Evolutionary conservation across 1,140 invertebrate species (phyloP).

Genomic region (Saccostrea glomerata): DNA sequence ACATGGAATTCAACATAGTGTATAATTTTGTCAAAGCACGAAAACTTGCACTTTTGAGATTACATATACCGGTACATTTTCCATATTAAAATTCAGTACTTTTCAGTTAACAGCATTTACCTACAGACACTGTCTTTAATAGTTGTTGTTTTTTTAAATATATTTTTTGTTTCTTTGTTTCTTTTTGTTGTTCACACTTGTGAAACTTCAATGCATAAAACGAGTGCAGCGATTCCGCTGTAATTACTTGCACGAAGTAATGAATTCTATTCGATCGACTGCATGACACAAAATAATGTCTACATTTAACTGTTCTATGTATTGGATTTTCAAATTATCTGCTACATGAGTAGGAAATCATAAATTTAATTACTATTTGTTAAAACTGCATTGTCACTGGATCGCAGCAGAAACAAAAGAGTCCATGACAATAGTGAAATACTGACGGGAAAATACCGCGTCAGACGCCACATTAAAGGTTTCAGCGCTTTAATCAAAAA

Average conservation of each 20-base stretch:
- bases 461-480: conserved; percentile 11
- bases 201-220: neutral
- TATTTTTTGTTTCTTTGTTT: no score
- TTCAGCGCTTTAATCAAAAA: neutral
- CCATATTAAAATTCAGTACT: no score
- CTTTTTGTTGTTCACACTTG: no score
- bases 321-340: neutral
- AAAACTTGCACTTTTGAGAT: no score
- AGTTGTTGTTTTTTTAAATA: no score
- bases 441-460: neutral
- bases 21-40: no score
- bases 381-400: neutral
- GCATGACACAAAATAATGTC: neutral
- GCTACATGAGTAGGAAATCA: neutral
- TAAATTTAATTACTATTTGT: conserved; percentile 1
- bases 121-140: no score
- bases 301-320: neutral
- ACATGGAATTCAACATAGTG: no score
- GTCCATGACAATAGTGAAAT: neutral
- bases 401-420: neutral
- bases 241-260: neutral
- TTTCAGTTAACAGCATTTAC: no score
- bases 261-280: neutral
- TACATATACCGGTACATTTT: no score
- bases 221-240: neutral